These are phyloP conservation scores for Plebejus anna DNA, from an alignment of 2,888 invertebrate genomes.

Conservation along the genomic window DNA sequence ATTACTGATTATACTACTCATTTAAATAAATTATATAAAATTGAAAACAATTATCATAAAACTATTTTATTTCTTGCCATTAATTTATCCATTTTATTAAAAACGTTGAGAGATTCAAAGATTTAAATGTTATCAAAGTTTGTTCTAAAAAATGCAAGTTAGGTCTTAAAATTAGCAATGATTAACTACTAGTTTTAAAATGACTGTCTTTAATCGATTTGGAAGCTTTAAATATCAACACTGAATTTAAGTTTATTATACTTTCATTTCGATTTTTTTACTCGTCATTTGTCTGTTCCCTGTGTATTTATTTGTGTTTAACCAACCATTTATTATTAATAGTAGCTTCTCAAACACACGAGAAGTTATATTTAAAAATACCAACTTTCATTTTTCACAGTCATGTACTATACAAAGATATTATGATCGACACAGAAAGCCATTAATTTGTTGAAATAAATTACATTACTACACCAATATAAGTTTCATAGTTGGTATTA, in stretches of 20 bases:
- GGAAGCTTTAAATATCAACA: conserved; percentile 23
- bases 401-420: not conserved
- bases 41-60: conserved; percentile 26
- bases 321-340: not conserved
- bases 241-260: not conserved
- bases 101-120: conserved; percentile 28
- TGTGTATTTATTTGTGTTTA: not conserved
- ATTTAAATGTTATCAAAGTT: conserved; percentile 27
- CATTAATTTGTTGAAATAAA: conserved; percentile 16
- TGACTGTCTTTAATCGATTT: conserved; percentile 2
- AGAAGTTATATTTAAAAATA: not conserved
- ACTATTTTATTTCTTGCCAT: conserved; percentile 11
- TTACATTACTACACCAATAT: conserved; percentile 32
- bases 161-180: conserved; percentile 26
- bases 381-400: not conserved
- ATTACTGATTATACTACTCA: not conserved
- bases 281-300: too few relatives aligned
- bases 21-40: conserved; percentile 26
- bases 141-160: conserved; percentile 29
- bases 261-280: too few relatives aligned
- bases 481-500: conserved; percentile 31
- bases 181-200: conserved; percentile 27
- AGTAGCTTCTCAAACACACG: not conserved
- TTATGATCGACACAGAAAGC: conserved; percentile 12
- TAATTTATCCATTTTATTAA: conserved; percentile 21